Conservation (phyloP, 2,888 invertebrate genomes). For the Trichacis sp. region DNA sequence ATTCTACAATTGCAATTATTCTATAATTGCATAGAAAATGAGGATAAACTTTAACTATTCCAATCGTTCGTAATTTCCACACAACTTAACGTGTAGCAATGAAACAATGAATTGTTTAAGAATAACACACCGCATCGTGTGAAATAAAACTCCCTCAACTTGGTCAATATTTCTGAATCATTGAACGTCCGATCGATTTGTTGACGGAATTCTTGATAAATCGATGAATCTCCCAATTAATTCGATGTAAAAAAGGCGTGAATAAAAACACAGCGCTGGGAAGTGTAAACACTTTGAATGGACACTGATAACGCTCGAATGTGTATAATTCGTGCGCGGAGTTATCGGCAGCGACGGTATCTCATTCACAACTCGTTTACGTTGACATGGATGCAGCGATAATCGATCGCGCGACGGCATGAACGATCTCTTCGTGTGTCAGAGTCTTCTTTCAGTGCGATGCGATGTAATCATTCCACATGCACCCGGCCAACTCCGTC, state of each 20-base stretch:
- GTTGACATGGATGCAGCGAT: conserved; percentile 19
- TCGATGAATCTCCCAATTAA: not conserved
- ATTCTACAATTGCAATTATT: too few species aligned
- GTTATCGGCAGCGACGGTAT: conserved; percentile 6
- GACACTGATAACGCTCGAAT: not conserved
- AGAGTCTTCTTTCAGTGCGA: conserved; percentile 39
- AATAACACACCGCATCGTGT: too few species aligned
- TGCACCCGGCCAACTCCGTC: conserved; percentile 55
- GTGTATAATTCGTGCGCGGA: not conserved
- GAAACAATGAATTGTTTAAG: too few species aligned
- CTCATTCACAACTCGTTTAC: conserved; percentile 10
- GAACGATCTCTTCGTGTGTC: conserved; percentile 39
- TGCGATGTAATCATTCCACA: too few species aligned
- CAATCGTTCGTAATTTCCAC: too few species aligned
- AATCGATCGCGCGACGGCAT: conserved; percentile 25
- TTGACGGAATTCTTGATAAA: too few species aligned
- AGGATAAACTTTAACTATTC: too few species aligned
- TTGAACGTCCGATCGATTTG: too few species aligned
- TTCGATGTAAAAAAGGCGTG: not conserved
- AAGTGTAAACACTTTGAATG: conserved; percentile 1
- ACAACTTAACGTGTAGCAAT: too few species aligned
- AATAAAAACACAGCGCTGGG: not conserved
- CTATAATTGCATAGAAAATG: too few species aligned
- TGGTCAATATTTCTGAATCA: too few species aligned
- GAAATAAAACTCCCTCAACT: too few species aligned